phyloP scores from a whole-genome alignment of 2,113 vertebrate species.

The Macroglossus sobrinus region DNA sequence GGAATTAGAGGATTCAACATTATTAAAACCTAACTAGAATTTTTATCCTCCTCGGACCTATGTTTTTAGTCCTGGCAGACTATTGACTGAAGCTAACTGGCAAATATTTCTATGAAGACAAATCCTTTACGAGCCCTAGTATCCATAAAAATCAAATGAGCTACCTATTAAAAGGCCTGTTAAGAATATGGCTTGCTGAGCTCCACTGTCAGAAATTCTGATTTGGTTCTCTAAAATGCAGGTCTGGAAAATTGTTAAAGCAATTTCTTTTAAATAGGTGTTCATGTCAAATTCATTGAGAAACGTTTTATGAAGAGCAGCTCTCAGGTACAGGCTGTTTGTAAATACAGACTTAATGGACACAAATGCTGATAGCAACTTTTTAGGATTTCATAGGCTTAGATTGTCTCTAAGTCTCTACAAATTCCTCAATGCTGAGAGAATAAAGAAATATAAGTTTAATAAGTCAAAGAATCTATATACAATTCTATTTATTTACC shows the following conservation, averaged over 20 bases:
- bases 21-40: conserved; percentile 45
- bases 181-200: background rate
- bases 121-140: background rate
- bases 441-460: background rate
- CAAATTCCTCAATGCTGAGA: background rate
- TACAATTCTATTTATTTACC: background rate
- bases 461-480: background rate
- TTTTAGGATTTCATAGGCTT: background rate
- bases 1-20: conserved; percentile 1
- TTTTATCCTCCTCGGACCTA: background rate
- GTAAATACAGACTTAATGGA: background rate
- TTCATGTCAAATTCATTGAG: background rate
- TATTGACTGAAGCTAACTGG: conserved; percentile 32
- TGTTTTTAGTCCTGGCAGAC: conserved; percentile 14
- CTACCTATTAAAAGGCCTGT: background rate
- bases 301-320: background rate
- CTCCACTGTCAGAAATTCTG: background rate
- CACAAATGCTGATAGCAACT: background rate
- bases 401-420: background rate
- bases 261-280: background rate
- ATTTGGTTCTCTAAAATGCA: background rate
- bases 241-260: background rate
- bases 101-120: background rate
- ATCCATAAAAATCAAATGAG: background rate
- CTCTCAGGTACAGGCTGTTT: background rate